Evolutionary conservation across 2,797 vertebrate genomes (phyloP), one percentile per base, ranked within the genome.

Genomic region (Argyrosomus regius): DNA sequence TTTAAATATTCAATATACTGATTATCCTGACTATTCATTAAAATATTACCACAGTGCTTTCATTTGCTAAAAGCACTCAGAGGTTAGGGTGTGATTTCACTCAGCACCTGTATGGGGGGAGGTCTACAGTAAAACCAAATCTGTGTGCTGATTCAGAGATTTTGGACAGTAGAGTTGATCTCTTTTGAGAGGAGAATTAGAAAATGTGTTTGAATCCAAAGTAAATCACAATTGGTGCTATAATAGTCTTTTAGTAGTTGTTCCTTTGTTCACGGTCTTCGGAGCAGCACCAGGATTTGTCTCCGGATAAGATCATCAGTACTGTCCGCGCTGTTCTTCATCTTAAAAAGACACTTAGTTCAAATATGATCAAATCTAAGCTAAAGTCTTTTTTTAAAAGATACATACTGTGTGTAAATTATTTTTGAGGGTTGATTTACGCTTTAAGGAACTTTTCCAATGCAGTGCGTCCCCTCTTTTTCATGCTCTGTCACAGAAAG

Each of bases 401-500:
- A 35, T 8, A 35, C 1, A 20, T 1, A 6, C 18, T 26, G 5
- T 26, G n/a, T 48, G 11, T 13, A 1, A 5, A 54, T 22, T 41
- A 0, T 45, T 35, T 24, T 60, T 16, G 6, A 20, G 5, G 28
- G 17, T 56, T 14, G 35, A 16, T 52, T 76, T 41, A 6, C 3
- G 6, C 14, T 68, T 60, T 49, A 71, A 39, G 17, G 56, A 67
- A 52, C 35, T 45, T 75, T 63, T 72, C 14, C 57, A 65, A 9
- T 63, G 46, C 61, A 75, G 24, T 70, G 26, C 17, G 10, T 53
- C 18, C 11, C n/a, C 10, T 17, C 45, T 83, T 64, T 77, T 43
- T 72, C 63, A 65, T 46, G 56, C 58, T 72, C 66, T 26, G 28
- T 61, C 58, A 75, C 75, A 10, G 18, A 79, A 24, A 74, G 49